Conservation (phyloP, 2,797 vertebrate species). For the Oceanodroma leucorhoa region DNA sequence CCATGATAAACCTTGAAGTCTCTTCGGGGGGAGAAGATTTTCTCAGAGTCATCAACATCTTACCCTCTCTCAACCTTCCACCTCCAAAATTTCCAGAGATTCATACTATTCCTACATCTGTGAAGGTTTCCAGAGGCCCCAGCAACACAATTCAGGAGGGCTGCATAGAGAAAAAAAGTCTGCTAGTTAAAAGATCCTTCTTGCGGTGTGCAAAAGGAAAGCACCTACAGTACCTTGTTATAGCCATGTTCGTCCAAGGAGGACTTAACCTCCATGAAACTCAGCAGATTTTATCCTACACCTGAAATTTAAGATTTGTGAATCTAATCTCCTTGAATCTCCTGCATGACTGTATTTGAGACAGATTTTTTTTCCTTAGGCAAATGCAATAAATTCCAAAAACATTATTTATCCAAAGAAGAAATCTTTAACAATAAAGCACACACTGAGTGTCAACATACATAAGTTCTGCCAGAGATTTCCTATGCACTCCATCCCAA, state of each 20-base stretch:
- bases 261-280: neutral
- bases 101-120: neutral
- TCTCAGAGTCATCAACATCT: neutral
- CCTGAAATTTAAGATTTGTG: neutral
- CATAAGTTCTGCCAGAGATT: neutral
- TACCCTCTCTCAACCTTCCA: neutral
- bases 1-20: neutral
- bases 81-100: neutral
- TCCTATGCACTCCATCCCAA: neutral
- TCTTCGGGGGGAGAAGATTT: neutral
- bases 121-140: neutral
- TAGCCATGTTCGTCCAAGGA: neutral
- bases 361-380: neutral
- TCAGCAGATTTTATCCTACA: neutral
- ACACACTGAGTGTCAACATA: neutral
- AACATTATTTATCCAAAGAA: neutral
- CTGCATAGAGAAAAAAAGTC: neutral
- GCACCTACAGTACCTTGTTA: neutral
- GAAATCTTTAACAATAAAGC: neutral
- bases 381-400: neutral
- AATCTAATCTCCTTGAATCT: neutral
- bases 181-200: neutral
- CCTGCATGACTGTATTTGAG: neutral
- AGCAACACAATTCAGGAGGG: neutral
- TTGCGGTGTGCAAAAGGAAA: neutral